These are phyloP conservation scores for Tenthredo mesomela DNA, from an alignment of 2,888 invertebrate genomes.

Conservation along the genomic window DNA sequence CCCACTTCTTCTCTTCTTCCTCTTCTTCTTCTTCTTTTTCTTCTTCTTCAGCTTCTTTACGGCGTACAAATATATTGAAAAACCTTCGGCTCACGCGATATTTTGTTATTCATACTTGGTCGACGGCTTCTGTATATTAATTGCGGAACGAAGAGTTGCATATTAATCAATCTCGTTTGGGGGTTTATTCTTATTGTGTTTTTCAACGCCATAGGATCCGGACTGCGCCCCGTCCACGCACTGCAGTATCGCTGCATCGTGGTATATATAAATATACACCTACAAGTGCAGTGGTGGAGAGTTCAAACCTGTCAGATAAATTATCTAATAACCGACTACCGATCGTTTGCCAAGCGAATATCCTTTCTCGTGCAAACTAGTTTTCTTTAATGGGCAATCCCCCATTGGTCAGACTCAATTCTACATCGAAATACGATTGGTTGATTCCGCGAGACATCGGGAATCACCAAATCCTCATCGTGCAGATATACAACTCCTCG, in stretches of 20 bases:
- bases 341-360: conserved; percentile 60
- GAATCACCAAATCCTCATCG: conserved; percentile 1
- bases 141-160: background rate
- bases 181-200: background rate
- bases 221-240: background rate
- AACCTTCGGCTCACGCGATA: background rate
- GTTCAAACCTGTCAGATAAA: conserved; percentile 68
- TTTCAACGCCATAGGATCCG: conserved; percentile 1
- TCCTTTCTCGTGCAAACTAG: conserved; percentile 35
- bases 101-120: background rate
- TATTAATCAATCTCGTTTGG: background rate
- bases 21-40: conserved; percentile 3
- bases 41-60: background rate
- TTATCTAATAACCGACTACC: conserved; percentile 67
- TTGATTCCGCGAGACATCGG: conserved; percentile 4
- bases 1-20: conserved; percentile 37
- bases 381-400: conserved; percentile 15
- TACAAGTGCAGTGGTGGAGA: conserved; percentile 50
- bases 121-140: background rate
- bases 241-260: background rate
- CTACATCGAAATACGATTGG: conserved; percentile 17
- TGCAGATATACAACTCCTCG: conserved; percentile 42
- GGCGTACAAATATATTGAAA: background rate
- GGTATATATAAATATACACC: background rate
- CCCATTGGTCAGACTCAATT: conserved; percentile 1